Evolutionary conservation across 2,888 invertebrate genomes (phyloP).

Genomic region (Chirona hameri): DNA sequence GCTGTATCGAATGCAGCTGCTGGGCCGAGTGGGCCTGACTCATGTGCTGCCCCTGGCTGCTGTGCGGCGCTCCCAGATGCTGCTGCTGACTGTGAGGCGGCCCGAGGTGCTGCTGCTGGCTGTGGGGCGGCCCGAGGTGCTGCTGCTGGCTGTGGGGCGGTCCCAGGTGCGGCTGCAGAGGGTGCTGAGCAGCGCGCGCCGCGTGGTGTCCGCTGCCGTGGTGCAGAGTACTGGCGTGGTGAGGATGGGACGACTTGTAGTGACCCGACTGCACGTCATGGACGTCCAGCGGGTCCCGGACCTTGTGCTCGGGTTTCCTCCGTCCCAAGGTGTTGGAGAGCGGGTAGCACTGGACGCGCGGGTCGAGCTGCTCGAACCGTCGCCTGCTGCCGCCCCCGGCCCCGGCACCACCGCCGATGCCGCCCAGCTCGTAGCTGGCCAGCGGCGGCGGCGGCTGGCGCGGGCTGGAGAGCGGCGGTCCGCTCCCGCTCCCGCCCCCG

Average conservation of each 20-base stretch:
- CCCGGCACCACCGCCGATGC: background rate
- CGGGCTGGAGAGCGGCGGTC: background rate
- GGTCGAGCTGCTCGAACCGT: slow-evolving; percentile 29
- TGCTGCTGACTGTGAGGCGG: too few relatives aligned
- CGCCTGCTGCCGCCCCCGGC: background rate
- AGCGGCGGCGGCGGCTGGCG: slow-evolving; percentile 11
- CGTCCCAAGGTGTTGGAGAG: slow-evolving; percentile 3
- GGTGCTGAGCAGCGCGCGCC: background rate
- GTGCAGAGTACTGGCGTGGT: slow-evolving; percentile 8
- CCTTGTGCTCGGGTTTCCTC: slow-evolving; percentile 7
- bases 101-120: too few relatives aligned
- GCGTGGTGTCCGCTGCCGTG: background rate
- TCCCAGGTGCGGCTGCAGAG: background rate
- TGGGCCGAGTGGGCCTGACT: slow-evolving; percentile 29
- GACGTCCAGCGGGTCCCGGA: slow-evolving; percentile 26
- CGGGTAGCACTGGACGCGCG: slow-evolving; percentile 4
- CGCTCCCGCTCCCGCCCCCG: background rate
- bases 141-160: slow-evolving; percentile 25
- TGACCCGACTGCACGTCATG: slow-evolving; percentile 7
- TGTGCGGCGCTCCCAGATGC: too few relatives aligned
- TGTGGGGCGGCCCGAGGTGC: slow-evolving; percentile 37
- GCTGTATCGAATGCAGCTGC: background rate
- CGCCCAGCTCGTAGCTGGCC: slow-evolving; percentile 22
- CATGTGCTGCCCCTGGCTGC: slow-evolving; percentile 31
- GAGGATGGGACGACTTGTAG: background rate